Conservation (phyloP, 2,797 vertebrate species). For the Epinephelus awoara region DNA sequence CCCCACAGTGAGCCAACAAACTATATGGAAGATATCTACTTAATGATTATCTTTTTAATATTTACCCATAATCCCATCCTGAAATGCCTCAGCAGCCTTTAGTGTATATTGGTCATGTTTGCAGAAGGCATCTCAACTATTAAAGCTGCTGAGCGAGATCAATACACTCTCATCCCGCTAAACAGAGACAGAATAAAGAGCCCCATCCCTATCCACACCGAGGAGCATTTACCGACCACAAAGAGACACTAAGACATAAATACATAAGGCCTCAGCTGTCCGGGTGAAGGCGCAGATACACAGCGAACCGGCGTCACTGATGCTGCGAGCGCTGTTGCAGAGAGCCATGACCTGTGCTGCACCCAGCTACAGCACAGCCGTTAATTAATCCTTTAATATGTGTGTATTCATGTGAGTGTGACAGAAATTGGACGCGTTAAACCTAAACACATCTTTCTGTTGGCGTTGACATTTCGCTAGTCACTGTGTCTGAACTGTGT, state of each 20-base stretch:
- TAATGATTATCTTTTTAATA: constrained; percentile 51
- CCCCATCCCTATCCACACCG: constrained; percentile 31
- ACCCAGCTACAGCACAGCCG: constrained; percentile 19
- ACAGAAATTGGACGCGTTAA: neutral
- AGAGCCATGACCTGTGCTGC: constrained; percentile 57
- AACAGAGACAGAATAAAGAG: constrained; percentile 60
- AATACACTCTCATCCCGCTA: constrained; percentile 56
- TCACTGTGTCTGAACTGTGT: constrained; percentile 20
- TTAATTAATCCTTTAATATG: constrained; percentile 34
- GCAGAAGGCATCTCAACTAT: constrained; percentile 51
- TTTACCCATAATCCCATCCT: constrained; percentile 45
- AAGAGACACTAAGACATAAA: constrained; percentile 45
- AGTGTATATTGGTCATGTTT: constrained; percentile 56
- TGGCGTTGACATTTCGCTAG: constrained; percentile 40
- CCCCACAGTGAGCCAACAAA: constrained; percentile 19
- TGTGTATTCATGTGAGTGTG: constrained; percentile 6
- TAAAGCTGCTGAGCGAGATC: constrained; percentile 63
- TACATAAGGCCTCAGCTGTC: constrained; percentile 23
- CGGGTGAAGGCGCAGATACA: constrained; percentile 15
- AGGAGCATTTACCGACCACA: constrained; percentile 40
- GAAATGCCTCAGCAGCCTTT: constrained; percentile 52
- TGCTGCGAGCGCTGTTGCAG: constrained; percentile 4
- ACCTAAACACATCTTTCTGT: constrained; percentile 5
- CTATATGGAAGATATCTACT: constrained; percentile 26
- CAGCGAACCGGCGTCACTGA: neutral